A percentile compares a stretch with the other conserved stretches of the same genome.
Evolutionary conservation across 2,113 vertebrate species (phyloP).

Genomic region (Haemorhous mexicanus): DNA sequence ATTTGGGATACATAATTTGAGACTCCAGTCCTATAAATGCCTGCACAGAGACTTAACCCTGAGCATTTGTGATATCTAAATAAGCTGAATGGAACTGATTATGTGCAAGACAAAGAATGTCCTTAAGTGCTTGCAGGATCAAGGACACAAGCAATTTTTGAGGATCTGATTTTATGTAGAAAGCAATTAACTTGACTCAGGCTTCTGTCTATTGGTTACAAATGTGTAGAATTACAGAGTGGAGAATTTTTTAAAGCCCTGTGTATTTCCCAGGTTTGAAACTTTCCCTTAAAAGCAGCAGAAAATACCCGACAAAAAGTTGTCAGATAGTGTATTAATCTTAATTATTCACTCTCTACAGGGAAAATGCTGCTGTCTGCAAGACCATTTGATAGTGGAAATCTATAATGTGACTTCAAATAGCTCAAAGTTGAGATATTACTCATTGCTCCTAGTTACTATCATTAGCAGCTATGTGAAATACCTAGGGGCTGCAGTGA

Average conservation of each 20-base stretch:
- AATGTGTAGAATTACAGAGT: not conserved
- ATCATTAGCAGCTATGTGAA: not conserved
- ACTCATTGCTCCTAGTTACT: not conserved
- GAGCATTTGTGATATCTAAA: not conserved
- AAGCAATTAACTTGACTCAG: not conserved
- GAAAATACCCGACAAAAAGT: slow-evolving; percentile 8
- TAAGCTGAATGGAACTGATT: not conserved
- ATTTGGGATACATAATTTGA: not conserved
- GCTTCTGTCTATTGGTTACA: not conserved
- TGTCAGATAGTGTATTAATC: slow-evolving; percentile 1
- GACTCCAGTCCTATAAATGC: not conserved
- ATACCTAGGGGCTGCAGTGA: not conserved
- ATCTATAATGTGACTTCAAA: slow-evolving; percentile 5
- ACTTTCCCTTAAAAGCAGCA: not conserved
- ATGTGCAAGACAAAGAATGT: not conserved
- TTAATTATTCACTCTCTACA: slow-evolving; percentile 14
- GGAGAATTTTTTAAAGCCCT: not conserved
- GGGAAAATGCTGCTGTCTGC: not conserved
- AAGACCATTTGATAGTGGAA: not conserved
- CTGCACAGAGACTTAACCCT: not conserved
- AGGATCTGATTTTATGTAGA: not conserved
- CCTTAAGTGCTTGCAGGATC: not conserved
- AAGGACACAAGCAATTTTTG: not conserved
- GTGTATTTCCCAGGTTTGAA: not conserved
- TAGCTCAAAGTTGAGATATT: not conserved